A percentile compares a stretch with the other conserved stretches of the same genome.
Evolutionary conservation across 2,113 vertebrate genomes (phyloP).

Genomic region (Poecilia latipinna): DNA sequence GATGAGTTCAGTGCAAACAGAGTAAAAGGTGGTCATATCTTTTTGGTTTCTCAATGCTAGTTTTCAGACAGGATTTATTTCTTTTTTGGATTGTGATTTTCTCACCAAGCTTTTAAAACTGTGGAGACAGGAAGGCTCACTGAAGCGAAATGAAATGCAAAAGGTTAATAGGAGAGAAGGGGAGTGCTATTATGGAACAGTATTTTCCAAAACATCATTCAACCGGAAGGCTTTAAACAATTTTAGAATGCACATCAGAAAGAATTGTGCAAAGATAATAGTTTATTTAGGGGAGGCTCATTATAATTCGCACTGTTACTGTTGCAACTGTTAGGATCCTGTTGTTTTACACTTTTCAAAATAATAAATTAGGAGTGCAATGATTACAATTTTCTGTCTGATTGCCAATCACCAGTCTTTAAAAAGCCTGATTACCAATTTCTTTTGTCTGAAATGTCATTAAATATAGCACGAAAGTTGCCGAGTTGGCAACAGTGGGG

Average conservation of each 20-base stretch:
- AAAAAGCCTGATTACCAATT: too few relatives aligned
- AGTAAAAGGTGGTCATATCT: background rate
- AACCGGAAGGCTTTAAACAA: background rate
- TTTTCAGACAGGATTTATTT: background rate
- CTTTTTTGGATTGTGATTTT: background rate
- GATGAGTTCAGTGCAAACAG: background rate
- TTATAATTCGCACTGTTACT: background rate
- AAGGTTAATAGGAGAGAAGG: background rate
- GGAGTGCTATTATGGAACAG: background rate
- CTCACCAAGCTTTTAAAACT: background rate
- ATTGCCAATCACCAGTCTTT: too few relatives aligned
- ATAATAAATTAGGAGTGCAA: background rate
- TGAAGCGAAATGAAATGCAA: background rate
- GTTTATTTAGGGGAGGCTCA: background rate
- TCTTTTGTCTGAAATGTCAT: too few relatives aligned
- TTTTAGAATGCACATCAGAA: background rate
- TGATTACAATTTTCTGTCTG: too few relatives aligned
- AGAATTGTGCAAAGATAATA: background rate
- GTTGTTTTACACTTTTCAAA: background rate
- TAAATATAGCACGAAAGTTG: too few relatives aligned
- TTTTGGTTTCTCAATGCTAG: background rate
- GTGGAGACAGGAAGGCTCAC: slow-evolving; percentile 1
- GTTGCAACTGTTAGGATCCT: too few relatives aligned
- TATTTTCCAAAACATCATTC: background rate
- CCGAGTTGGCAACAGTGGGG: too few relatives aligned